Percentiles rank a stretch among this genome's conserved stretches.
Conservation (phyloP, 2,888 invertebrate genomes). For the Amaurobius ferox region DNA sequence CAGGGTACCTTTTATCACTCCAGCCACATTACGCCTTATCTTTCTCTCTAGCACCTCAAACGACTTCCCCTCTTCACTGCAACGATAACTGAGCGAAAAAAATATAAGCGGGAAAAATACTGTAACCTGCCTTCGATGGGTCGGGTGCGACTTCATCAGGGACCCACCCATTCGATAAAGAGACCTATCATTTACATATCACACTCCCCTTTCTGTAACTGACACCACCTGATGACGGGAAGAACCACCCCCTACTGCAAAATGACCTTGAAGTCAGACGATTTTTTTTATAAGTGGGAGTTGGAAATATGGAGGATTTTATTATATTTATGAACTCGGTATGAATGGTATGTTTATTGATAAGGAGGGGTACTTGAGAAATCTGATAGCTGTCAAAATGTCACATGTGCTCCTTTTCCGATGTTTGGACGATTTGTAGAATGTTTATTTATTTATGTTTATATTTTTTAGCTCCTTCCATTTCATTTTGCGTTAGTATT, state of each 20-base stretch:
- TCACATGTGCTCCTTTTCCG: not conserved
- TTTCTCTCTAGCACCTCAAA: too few relatives aligned
- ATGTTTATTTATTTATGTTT: not conserved
- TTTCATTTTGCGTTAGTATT: too few relatives aligned
- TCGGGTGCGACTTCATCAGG: not conserved
- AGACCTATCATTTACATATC: slow-evolving; percentile 66
- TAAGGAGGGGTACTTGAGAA: not conserved
- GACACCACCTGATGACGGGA: slow-evolving; percentile 42
- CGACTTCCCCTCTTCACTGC: too few relatives aligned
- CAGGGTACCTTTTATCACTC: too few relatives aligned
- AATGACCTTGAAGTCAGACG: slow-evolving; percentile 15
- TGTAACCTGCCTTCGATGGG: too few relatives aligned
- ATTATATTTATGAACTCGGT: not conserved
- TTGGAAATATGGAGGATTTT: not conserved
- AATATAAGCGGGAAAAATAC: not conserved
- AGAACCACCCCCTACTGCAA: slow-evolving; percentile 5
- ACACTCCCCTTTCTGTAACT: slow-evolving; percentile 19
- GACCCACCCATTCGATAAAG: slow-evolving; percentile 60
- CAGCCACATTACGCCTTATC: too few relatives aligned
- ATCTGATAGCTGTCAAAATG: not conserved
- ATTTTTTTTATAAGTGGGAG: too few relatives aligned
- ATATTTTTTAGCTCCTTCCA: too few relatives aligned
- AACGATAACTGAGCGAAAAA: too few relatives aligned
- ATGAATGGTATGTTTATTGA: not conserved
- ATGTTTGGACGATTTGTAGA: not conserved